Percentiles rank a stretch among this genome's conserved stretches.
Conservation (phyloP, 1,140 invertebrate genomes). For the Hylyphantes graminicola region DNA sequence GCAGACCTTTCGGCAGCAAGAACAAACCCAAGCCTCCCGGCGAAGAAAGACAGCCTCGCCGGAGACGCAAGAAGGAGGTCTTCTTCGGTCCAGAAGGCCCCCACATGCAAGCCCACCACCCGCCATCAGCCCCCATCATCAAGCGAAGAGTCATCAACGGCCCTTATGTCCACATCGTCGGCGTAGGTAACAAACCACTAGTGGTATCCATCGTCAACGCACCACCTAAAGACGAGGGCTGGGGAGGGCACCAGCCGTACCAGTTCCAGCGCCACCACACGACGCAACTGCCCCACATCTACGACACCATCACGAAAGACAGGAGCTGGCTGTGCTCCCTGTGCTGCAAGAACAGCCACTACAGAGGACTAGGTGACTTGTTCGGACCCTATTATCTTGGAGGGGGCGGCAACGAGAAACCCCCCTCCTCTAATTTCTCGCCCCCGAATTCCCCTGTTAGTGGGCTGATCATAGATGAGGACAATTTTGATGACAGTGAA, state of each 20-base stretch:
- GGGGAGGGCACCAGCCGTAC: slow-evolving; percentile 40
- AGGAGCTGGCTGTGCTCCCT: slow-evolving; percentile 90
- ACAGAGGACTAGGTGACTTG: slow-evolving; percentile 83
- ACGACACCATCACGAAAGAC: slow-evolving; percentile 69
- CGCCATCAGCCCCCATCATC: slow-evolving; percentile 22
- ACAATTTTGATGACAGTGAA: slow-evolving; percentile 28
- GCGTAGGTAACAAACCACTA: slow-evolving; percentile 76
- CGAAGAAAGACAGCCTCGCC: slow-evolving; percentile 12
- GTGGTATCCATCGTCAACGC: slow-evolving; percentile 78
- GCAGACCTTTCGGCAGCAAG: slow-evolving; percentile 65
- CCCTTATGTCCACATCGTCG: slow-evolving; percentile 76
- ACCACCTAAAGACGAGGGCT: slow-evolving; percentile 73
- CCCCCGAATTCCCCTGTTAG: slow-evolving; percentile 36
- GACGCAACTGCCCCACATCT: slow-evolving; percentile 39
- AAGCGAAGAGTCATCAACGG: slow-evolving; percentile 62
- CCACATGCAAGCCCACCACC: background rate
- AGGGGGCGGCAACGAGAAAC: slow-evolving; percentile 55
- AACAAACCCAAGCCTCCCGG: slow-evolving; percentile 63
- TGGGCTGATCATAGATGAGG: slow-evolving; percentile 20
- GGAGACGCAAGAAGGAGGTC: slow-evolving; percentile 44
- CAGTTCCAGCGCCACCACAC: slow-evolving; percentile 14
- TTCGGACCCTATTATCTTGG: slow-evolving; percentile 86
- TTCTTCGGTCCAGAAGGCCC: slow-evolving; percentile 55
- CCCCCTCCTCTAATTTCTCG: slow-evolving; percentile 29
- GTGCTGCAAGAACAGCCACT: slow-evolving; percentile 88